Conservation (phyloP, 2,888 invertebrate species). For the Xestia rhomboidea region DNA sequence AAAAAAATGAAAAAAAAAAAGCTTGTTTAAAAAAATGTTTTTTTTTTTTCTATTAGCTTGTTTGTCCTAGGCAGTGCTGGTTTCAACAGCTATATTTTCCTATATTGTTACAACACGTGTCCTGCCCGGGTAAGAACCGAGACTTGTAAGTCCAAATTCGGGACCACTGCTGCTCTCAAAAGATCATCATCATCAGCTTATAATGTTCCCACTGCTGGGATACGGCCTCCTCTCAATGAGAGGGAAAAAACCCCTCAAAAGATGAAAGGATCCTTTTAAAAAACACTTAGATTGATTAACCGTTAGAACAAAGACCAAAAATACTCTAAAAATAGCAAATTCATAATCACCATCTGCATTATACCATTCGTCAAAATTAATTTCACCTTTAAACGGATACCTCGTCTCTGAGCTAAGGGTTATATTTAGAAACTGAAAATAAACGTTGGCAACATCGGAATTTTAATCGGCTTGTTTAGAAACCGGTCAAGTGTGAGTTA, state of each 20-base stretch:
- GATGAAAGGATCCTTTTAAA: not conserved
- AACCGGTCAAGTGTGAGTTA: conserved; percentile 56
- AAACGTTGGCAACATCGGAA: conserved; percentile 53
- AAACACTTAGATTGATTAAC: not conserved
- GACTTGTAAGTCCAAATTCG: not conserved
- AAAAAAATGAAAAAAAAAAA: too few species aligned
- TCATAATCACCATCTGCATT: conserved; percentile 2
- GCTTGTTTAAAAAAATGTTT: too few species aligned
- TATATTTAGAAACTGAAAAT: conserved; percentile 62
- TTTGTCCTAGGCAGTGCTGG: not conserved
- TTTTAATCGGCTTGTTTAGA: conserved; percentile 59
- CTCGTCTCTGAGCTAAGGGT: conserved; percentile 61
- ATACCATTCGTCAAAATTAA: conserved; percentile 37
- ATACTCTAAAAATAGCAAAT: conserved; percentile 6
- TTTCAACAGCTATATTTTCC: not conserved
- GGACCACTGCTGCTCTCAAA: not conserved
- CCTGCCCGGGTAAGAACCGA: not conserved
- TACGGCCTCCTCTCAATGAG: too few species aligned
- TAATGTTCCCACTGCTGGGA: too few species aligned
- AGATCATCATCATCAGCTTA: too few species aligned
- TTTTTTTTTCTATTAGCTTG: too few species aligned
- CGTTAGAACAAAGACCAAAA: not conserved
- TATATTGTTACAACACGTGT: not conserved
- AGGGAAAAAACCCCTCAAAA: too few species aligned
- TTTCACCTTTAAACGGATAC: conserved; percentile 63